Conservation (phyloP, 2,797 vertebrate species). For the Pangasius mekongensis region DNA sequence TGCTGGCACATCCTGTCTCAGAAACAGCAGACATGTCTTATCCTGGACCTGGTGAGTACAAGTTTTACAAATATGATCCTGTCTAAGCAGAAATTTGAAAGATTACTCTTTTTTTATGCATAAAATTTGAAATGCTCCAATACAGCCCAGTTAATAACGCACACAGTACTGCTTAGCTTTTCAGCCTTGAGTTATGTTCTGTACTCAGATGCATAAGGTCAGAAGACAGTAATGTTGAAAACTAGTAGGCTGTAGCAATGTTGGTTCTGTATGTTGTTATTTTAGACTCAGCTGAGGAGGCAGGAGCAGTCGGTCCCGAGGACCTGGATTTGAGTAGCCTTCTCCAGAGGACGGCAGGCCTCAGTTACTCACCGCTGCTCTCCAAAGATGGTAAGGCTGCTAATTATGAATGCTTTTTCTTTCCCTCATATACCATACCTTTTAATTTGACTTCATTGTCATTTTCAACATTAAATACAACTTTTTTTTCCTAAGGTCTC, state of each 20-base stretch:
- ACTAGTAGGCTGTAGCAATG: slow-evolving; percentile 22
- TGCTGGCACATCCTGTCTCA: slow-evolving; percentile 75
- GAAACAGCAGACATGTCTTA: slow-evolving; percentile 76
- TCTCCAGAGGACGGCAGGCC: slow-evolving; percentile 65
- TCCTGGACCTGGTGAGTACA: slow-evolving; percentile 74
- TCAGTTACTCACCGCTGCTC: slow-evolving; percentile 70
- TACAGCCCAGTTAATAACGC: not conserved
- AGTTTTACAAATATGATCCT: not conserved
- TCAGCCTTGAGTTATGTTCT: not conserved
- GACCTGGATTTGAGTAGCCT: slow-evolving; percentile 71
- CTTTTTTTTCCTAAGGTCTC: slow-evolving; percentile 62
- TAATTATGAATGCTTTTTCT: not conserved
- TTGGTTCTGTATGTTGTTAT: slow-evolving; percentile 21
- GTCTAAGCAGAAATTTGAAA: not conserved
- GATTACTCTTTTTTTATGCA: not conserved
- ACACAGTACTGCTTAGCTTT: not conserved
- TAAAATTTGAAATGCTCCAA: not conserved
- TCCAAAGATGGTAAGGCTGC: slow-evolving; percentile 70
- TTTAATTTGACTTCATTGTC: not conserved
- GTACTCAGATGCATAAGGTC: not conserved
- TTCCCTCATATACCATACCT: not conserved
- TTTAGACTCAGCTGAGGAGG: slow-evolving; percentile 71
- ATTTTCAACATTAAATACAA: slow-evolving; percentile 4
- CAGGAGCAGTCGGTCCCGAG: slow-evolving; percentile 62
- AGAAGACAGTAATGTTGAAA: not conserved